These are phyloP conservation scores for Drosophila niveifrons DNA, from an alignment of 2,888 invertebrate genomes.

Conservation along the genomic window DNA sequence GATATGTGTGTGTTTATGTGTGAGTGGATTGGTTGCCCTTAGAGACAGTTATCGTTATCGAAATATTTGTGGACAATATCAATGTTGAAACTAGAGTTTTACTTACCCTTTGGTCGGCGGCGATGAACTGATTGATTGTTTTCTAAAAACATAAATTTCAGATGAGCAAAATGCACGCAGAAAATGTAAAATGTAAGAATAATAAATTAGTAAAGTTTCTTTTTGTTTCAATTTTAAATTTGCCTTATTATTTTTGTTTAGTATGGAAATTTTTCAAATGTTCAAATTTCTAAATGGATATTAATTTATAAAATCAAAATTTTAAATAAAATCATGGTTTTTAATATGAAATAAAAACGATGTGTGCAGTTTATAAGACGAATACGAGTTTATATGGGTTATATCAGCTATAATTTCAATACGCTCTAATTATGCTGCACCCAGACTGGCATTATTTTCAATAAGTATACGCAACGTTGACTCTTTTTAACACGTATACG, in stretches of 20 bases:
- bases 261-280: constrained; percentile 2
- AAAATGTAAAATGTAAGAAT: constrained; percentile 78
- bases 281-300: constrained; percentile 12
- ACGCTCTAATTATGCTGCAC: constrained; percentile 13
- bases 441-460: background rate
- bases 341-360: constrained; percentile 35
- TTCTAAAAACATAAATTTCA: constrained; percentile 78
- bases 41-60: constrained; percentile 28
- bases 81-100: constrained; percentile 36
- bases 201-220: constrained; percentile 74
- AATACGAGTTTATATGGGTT: background rate
- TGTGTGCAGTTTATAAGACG: constrained; percentile 9
- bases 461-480: background rate
- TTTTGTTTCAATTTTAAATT: constrained; percentile 1
- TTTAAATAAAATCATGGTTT: constrained; percentile 10
- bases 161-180: constrained; percentile 76
- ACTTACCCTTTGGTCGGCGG: constrained; percentile 76
- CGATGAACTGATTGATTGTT: constrained; percentile 81
- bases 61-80: constrained; percentile 26
- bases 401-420: background rate
- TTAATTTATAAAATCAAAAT: constrained; percentile 21
- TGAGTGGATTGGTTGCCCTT: constrained; percentile 21
- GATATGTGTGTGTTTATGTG: background rate
- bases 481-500: background rate
- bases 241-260: constrained; percentile 14